A percentile compares a stretch with the other conserved stretches of the same genome.
Conservation (phyloP, 2,888 invertebrate species). For the Patella caerulea region DNA sequence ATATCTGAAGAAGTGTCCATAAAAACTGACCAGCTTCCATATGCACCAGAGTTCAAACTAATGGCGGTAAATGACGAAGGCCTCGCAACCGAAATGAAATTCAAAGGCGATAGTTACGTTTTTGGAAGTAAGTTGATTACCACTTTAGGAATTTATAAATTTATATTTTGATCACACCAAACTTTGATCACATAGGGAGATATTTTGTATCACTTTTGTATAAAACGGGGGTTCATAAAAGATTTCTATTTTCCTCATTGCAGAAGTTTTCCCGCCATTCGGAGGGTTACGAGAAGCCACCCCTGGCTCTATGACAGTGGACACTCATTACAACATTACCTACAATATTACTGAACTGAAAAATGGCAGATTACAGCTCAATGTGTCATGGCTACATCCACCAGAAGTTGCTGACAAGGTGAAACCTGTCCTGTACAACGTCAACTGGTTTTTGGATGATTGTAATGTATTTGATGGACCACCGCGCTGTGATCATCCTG, state of each 20-base stretch:
- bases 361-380: constrained; percentile 27
- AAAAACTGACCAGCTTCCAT: constrained; percentile 32
- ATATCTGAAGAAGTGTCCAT: constrained; percentile 33
- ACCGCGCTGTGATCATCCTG: constrained; percentile 39
- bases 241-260: too few relatives aligned
- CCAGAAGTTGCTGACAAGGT: background rate
- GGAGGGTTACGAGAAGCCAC: background rate
- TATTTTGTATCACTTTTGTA: too few relatives aligned
- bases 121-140: constrained; percentile 17
- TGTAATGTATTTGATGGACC: constrained; percentile 38
- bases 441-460: constrained; percentile 43
- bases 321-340: constrained; percentile 29
- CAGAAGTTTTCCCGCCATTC: too few relatives aligned
- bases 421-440: constrained; percentile 24
- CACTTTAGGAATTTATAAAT: too few relatives aligned
- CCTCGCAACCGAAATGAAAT: constrained; percentile 39
- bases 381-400: constrained; percentile 35
- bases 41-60: constrained; percentile 48
- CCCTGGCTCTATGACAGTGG: background rate
- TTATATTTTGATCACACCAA: too few relatives aligned
- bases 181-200: too few relatives aligned
- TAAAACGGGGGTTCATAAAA: too few relatives aligned
- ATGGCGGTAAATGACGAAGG: constrained; percentile 46
- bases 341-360: constrained; percentile 27
- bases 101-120: constrained; percentile 23